phyloP scores from a whole-genome alignment of 2,797 vertebrate species.

The Anguilla obscura region DNA sequence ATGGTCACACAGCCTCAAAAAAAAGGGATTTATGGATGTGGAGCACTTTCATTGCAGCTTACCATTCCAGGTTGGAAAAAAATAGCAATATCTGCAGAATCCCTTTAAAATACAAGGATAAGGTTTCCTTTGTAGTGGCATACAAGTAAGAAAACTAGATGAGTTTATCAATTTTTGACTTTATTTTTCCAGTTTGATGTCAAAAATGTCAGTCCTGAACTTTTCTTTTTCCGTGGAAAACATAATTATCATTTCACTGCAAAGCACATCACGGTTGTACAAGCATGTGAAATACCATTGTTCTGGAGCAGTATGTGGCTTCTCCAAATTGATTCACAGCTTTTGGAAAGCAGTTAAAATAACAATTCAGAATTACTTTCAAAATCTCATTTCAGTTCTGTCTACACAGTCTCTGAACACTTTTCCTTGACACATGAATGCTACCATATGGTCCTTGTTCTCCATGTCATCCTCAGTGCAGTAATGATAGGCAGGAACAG shows the following conservation, averaged over 20 bases:
- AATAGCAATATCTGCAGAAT: slow-evolving; percentile 28
- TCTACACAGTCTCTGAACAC: not conserved
- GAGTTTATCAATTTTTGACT: slow-evolving; percentile 30
- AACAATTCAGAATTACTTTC: not conserved
- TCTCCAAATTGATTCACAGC: not conserved
- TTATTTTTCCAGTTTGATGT: slow-evolving; percentile 25
- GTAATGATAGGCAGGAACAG: not conserved
- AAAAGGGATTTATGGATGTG: slow-evolving; percentile 51
- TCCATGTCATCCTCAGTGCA: not conserved
- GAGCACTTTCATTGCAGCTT: slow-evolving; percentile 51
- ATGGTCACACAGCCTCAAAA: slow-evolving; percentile 56
- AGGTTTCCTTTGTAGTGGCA: slow-evolving; percentile 8
- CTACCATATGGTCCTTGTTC: not conserved
- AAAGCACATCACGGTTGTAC: not conserved
- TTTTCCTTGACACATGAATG: not conserved
- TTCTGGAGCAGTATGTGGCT: not conserved
- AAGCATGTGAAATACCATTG: not conserved
- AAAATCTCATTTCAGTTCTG: not conserved
- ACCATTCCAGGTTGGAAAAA: slow-evolving; percentile 38
- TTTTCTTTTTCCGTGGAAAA: slow-evolving; percentile 19
- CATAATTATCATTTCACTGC: not conserved
- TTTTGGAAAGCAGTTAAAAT: not conserved
- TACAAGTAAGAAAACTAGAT: slow-evolving; percentile 37
- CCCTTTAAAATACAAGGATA: slow-evolving; percentile 38
- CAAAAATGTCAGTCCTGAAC: not conserved